phyloP scores from a whole-genome alignment of 2,113 vertebrate species.

The Brachyhypopomus gauderio region DNA sequence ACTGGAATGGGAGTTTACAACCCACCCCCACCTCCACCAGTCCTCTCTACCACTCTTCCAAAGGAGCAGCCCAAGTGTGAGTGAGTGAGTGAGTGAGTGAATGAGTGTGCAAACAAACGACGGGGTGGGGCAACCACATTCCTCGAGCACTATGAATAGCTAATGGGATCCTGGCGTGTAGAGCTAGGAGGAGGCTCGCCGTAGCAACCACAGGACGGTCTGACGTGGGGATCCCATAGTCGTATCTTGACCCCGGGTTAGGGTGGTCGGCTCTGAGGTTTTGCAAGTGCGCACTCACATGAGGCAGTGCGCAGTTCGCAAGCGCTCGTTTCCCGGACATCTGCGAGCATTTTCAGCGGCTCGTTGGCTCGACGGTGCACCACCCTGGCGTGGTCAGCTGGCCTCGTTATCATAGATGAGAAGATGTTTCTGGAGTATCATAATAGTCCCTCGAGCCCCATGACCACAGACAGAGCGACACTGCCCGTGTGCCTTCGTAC shows the following conservation, averaged over 20 bases:
- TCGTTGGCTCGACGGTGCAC: neutral
- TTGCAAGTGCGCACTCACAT: neutral
- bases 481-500: neutral
- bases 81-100: conserved; percentile 15
- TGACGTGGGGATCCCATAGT: conserved; percentile 6
- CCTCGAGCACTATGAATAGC: conserved; percentile 76
- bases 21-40: conserved; percentile 23
- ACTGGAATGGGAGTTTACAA: conserved; percentile 3
- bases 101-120: conserved; percentile 69
- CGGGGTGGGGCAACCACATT: conserved; percentile 73
- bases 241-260: neutral
- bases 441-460: no score
- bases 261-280: conserved; percentile 23
- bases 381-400: neutral
- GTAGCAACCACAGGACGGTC: conserved; percentile 22
- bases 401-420: neutral
- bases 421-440: neutral
- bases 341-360: conserved; percentile 13
- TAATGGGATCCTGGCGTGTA: conserved; percentile 65
- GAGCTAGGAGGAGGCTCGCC: conserved; percentile 31
- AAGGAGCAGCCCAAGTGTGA: conserved; percentile 17
- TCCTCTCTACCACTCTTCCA: conserved; percentile 2
- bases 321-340: conserved; percentile 26
- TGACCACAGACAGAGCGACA: neutral
- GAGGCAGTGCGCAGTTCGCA: neutral